Base-by-base conservation (phyloP, 2,113 vertebrate genomes). In the Penelope pileata region DNA sequence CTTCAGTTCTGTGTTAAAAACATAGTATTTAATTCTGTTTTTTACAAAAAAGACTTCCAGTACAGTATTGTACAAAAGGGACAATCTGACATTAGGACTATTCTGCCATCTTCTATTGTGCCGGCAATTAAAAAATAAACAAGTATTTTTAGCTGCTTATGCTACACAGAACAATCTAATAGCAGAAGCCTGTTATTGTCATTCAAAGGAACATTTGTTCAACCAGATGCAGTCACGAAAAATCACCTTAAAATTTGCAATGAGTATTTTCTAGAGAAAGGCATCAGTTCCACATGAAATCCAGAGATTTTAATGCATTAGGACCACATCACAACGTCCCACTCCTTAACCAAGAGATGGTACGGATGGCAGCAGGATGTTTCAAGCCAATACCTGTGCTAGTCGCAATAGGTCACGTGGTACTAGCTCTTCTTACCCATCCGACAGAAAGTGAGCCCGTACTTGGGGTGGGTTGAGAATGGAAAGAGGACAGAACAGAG, bases 131-230 rank as follows among this genome's bases (percentile, higher is more conserved):
- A 68, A 88, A 36, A 66, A 60, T 7, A 83, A 29, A 17, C 70
- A 50, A 40, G 29, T 76, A 87, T 96, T 96, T 90, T 93, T 84
- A 93, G 83, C 77, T 83, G 60, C 69, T 83, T 83, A 10, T 84
- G 82, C 72, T 83, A 45, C 26, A 47, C 8, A 43, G 72, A 83
- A 81, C 73, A 92, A 81, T 86, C 45, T 73, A 56, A 95, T 78
- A 83, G 72, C 86, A 87, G 64, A 85, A 91, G 68, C 42, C 63
- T 82, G 43, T 72, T 91, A 68, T 27, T 95, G 94, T 75, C 64
- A 86, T 83, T 94, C 86, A 91, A 86, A 91, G 87, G 51, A 87
- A 36, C 75, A 78, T 73, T 86, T 93, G 77, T 92, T 94, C 86
- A 92, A 96, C 16, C 48, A 93, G 91, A 91, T 79, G 78, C 32